Evolutionary conservation across 2,797 vertebrate species (phyloP), one percentile per base, ranked within the genome.

Genomic region (Scyliorhinus canicula): DNA sequence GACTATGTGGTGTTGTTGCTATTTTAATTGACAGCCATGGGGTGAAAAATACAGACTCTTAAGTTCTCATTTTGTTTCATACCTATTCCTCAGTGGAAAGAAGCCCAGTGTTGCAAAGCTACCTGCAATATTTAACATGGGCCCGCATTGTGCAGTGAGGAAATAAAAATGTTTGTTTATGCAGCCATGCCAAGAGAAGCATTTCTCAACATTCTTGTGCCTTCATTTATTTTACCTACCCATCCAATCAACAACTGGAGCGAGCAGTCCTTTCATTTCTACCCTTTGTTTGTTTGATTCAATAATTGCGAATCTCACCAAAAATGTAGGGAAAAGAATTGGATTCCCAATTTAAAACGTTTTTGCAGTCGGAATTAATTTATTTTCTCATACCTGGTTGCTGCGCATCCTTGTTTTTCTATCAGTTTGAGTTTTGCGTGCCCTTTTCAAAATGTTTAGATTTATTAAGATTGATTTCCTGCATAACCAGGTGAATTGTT

Each of bases 1-100:
- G 24, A 65, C 40, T 93, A 44, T 1, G 24, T 47, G 63, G 31
- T 93, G 44, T 93, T 93, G 65, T 14, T 67, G 14, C 40, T 55
- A 26, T 8, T 50, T 69, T 93, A 71, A 71, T 93, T 93, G 63
- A 93, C 63, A 93, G 91, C 91, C 63, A 69, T 67, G 40, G 26
- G 40, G 44, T 67, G 65, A 24, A 35, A 50, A 69, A 28, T 28
- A n/a, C n/a, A 63, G 40, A 63, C 24, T 12, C 3, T 14, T 69
- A 24, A 93, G 91, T 69, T 44, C 91, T 8, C 63, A 69, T 50
- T 93, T 26, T 44, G 24, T 69, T 69, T 93, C 40, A 44, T 93
- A 26, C 28, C 91, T 5, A 26, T 26, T 93, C 63, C 50, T 93
- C 44, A 93, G 44, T 28, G 24, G 91, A 69, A 93, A 44, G 50